Evolutionary conservation across 2,797 vertebrate species (phyloP).

Genomic region (Carcharodon carcharias): DNA sequence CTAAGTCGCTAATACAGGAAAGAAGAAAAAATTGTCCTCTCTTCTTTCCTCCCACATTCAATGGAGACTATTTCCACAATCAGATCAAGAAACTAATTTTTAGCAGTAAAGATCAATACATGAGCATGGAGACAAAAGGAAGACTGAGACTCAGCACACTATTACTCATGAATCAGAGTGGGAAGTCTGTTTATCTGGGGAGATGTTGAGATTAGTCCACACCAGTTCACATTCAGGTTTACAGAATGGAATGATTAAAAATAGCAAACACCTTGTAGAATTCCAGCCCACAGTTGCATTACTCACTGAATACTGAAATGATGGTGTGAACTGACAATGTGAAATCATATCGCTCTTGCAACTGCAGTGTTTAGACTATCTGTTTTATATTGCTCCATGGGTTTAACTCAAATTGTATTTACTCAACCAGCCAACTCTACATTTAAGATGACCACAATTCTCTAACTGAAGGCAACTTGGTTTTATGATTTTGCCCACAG

Average conservation of each 20-base stretch:
- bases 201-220: neutral
- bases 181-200: neutral
- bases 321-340: neutral
- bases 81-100: neutral
- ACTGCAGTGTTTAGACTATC: neutral
- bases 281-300: neutral
- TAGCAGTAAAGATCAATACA: neutral
- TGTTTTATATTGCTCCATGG: neutral
- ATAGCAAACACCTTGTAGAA: neutral
- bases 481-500: neutral
- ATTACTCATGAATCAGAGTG: neutral
- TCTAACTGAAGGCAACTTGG: neutral
- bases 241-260: neutral
- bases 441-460: neutral
- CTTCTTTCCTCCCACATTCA: neutral
- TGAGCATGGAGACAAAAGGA: neutral
- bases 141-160: neutral
- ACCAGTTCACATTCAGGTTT: neutral
- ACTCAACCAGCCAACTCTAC: neutral
- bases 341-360: neutral
- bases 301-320: neutral
- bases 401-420: neutral
- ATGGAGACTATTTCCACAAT: neutral
- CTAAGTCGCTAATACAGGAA: neutral
- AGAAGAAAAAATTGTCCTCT: neutral